Evolutionary conservation across 2,888 invertebrate genomes (phyloP).

Genomic region (Priocnemis perturbator): DNA sequence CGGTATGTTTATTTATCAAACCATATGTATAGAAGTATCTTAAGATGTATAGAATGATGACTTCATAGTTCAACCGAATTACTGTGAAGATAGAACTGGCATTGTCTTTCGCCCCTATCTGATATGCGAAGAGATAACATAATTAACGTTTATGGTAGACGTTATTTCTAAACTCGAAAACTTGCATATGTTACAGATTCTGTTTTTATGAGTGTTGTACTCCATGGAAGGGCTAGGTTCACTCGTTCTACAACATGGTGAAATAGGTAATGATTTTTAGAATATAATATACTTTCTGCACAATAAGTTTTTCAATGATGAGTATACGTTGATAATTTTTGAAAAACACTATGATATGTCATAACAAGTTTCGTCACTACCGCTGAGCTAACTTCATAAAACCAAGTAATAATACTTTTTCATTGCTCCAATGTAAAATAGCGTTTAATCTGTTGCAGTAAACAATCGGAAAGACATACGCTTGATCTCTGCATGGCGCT

Average conservation of each 20-base stretch:
- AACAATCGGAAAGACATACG: too few relatives aligned
- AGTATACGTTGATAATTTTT: slow-evolving; percentile 35
- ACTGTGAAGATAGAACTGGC: slow-evolving; percentile 10
- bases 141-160: background rate
- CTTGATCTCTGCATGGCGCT: too few relatives aligned
- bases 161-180: background rate
- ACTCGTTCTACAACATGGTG: too few relatives aligned
- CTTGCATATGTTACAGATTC: slow-evolving; percentile 19
- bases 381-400: slow-evolving; percentile 56
- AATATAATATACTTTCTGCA: too few relatives aligned
- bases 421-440: too few relatives aligned
- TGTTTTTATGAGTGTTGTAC: too few relatives aligned
- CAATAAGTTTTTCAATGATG: slow-evolving; percentile 34
- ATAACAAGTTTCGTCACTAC: slow-evolving; percentile 68
- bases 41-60: slow-evolving; percentile 59
- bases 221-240: background rate
- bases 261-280: too few relatives aligned
- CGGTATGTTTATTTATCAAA: background rate
- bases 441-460: too few relatives aligned
- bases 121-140: slow-evolving; percentile 24
- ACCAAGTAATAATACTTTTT: background rate
- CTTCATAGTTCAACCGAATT: slow-evolving; percentile 69
- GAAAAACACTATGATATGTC: slow-evolving; percentile 60
- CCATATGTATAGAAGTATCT: background rate
- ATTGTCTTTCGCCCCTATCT: slow-evolving; percentile 64